A percentile compares a stretch with the other conserved stretches of the same genome.
Evolutionary conservation across 2,888 invertebrate species (phyloP).

Genomic region (Stenchaetothrips biformis): DNA sequence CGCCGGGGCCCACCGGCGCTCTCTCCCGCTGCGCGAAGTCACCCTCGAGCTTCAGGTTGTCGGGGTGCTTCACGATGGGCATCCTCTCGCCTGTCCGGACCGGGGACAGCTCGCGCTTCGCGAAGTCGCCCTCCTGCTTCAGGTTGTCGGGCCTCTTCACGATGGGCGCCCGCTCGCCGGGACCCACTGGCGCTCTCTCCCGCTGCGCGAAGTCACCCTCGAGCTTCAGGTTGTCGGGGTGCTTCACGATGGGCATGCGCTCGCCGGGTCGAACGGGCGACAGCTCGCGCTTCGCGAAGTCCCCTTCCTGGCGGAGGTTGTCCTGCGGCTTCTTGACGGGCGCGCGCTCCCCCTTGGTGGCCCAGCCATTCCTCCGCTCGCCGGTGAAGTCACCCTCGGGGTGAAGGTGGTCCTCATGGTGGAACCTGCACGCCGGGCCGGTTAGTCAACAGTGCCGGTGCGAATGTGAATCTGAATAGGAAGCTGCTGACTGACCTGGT

Average conservation of each 20-base stretch:
- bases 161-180: slow-evolving; percentile 46
- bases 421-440: slow-evolving; percentile 35
- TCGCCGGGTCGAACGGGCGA: slow-evolving; percentile 44
- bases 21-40: slow-evolving; percentile 43
- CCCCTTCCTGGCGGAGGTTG: slow-evolving; percentile 46
- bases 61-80: slow-evolving; percentile 45
- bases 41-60: slow-evolving; percentile 53
- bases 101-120: slow-evolving; percentile 49
- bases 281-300: slow-evolving; percentile 40
- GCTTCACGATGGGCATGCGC: slow-evolving; percentile 45
- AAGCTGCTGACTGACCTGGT: slow-evolving; percentile 49
- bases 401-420: slow-evolving; percentile 61
- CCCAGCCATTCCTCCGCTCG: slow-evolving; percentile 50
- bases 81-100: slow-evolving; percentile 48
- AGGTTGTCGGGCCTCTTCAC: slow-evolving; percentile 50
- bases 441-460: not conserved
- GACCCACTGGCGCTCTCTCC: slow-evolving; percentile 43
- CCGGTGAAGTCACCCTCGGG: slow-evolving; percentile 61
- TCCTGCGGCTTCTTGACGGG: slow-evolving; percentile 42
- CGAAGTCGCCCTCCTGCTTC: slow-evolving; percentile 51
- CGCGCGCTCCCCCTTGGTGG: slow-evolving; percentile 42
- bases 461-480: not conserved
- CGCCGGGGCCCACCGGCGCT: slow-evolving; percentile 51
- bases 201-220: slow-evolving; percentile 34
- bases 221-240: slow-evolving; percentile 43